phyloP scores from a whole-genome alignment of 2,888 invertebrate species.

The Drosophila conformis region DNA sequence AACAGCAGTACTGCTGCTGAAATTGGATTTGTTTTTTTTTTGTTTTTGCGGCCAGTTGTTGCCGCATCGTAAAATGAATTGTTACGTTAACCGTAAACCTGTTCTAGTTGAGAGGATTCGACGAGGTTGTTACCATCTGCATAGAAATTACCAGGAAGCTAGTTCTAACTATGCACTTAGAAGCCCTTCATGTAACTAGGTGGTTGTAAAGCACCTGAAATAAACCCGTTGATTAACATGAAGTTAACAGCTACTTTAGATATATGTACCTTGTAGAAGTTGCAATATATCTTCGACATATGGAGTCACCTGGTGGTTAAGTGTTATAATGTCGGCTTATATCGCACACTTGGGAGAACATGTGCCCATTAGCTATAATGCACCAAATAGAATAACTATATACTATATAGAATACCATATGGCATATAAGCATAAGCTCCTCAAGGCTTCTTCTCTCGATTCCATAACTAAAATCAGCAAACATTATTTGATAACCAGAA shows the following conservation, averaged over 20 bases:
- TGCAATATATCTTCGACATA: background rate
- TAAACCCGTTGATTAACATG: background rate
- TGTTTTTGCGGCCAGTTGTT: conserved; percentile 30
- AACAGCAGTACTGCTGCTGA: conserved; percentile 33
- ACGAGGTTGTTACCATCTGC: background rate
- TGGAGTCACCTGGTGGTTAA: background rate
- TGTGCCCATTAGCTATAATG: background rate
- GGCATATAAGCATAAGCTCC: fast-evolving
- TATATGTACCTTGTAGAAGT: background rate
- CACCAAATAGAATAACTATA: background rate
- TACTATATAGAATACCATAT: background rate
- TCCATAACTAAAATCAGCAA: too few species aligned
- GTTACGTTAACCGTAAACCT: conserved; percentile 15
- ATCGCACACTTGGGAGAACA: background rate
- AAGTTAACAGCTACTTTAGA: background rate
- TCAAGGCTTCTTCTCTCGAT: background rate
- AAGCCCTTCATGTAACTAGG: background rate
- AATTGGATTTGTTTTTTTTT: conserved; percentile 29
- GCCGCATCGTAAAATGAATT: conserved; percentile 56
- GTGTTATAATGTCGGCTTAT: background rate
- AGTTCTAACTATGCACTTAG: background rate
- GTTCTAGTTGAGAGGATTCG: conserved; percentile 4
- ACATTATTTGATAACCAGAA: background rate
- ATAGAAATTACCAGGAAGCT: conserved; percentile 2
- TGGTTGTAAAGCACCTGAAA: background rate